Percentiles rank a stretch among this genome's conserved stretches.
These are phyloP conservation scores for Pollenia griseotomentosa DNA, from an alignment of 2,888 invertebrate species.

Conservation along the genomic window DNA sequence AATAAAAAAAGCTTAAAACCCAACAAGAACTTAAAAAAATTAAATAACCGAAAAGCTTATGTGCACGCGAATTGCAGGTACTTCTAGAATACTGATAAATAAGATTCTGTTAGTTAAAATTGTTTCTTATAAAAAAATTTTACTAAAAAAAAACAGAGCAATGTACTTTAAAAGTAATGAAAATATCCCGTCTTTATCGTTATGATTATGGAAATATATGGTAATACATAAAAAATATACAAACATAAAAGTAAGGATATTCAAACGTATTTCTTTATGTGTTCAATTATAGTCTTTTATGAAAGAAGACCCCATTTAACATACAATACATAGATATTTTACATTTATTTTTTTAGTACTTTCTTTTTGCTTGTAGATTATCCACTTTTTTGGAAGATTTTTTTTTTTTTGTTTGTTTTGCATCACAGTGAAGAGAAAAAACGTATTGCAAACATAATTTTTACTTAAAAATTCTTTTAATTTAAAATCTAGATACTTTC, in stretches of 20 bases:
- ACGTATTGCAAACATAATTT: too few relatives aligned
- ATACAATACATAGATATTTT: conserved; percentile 18
- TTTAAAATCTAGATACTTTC: too few relatives aligned
- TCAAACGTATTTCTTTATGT: background rate
- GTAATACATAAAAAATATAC: conserved; percentile 5
- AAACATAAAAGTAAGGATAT: background rate
- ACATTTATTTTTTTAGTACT: background rate
- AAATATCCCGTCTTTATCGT: conserved; percentile 52
- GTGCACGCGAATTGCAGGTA: conserved; percentile 41
- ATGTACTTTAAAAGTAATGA: conserved; percentile 11
- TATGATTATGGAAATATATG: conserved; percentile 43
- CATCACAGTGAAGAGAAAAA: too few relatives aligned
- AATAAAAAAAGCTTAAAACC: conserved; percentile 42
- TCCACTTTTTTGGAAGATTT: background rate
- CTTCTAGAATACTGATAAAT: background rate
- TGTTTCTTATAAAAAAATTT: background rate
- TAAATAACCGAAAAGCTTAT: conserved; percentile 6
- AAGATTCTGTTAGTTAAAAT: conserved; percentile 1
- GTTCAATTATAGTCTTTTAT: background rate
- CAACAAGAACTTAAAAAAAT: conserved; percentile 10
- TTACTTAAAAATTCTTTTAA: too few relatives aligned
- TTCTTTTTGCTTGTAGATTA: background rate
- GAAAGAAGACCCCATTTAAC: background rate
- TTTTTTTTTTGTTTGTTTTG: too few relatives aligned
- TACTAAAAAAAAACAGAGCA: background rate